Evolutionary conservation across 2,113 vertebrate species (phyloP), one percentile per base, ranked within the genome.

Genomic region (Engraulis encrasicolus): DNA sequence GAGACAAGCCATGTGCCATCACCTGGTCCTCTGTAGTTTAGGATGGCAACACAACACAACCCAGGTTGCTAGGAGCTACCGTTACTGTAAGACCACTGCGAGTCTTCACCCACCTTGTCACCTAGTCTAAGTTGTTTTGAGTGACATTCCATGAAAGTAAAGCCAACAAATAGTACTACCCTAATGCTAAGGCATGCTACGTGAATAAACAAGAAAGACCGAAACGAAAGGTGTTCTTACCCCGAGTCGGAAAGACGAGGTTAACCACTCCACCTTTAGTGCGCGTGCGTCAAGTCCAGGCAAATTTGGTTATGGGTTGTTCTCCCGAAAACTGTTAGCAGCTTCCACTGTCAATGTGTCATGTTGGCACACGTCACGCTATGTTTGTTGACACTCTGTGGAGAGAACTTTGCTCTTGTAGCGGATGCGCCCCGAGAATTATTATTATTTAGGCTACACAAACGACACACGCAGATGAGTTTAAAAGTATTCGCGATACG

Each of bases 271-370:
- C 58, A 66, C 58, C 12, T 1, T 11, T 23, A 23, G 58, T 66
- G 54, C 54, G 54, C 19, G 19, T 23, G 54, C 54, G 23, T 45
- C 40, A 31, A 11, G 27, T 66, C 7, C 58, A 27, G 2, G 58
- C 58, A 11, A 66, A 66, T 31, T 27, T 66, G 58, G 58, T 58
- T n/a, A 58, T 7, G 19, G 20, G 54, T 58, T 58, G 54, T n/a
- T 58, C 5, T 58, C 11, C 58, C n/a, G 6, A 66, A 66, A 66
- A 31, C 2, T 66, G 9, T 45, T 23, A 31, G 1, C 58, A 66
- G 82, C 83, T 37, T 92, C n/a, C n/a, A n/a, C n/a, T n/a, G n/a
- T n/a, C 87, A 92, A 87, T 78, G 87, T 85, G 88, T 79, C 91
- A 91, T 92, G 49, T 71, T 86, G 48, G 61, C 50, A 27, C 54